Base-by-base conservation (phyloP, 1,140 invertebrate species). In the Magallana angulata region DNA sequence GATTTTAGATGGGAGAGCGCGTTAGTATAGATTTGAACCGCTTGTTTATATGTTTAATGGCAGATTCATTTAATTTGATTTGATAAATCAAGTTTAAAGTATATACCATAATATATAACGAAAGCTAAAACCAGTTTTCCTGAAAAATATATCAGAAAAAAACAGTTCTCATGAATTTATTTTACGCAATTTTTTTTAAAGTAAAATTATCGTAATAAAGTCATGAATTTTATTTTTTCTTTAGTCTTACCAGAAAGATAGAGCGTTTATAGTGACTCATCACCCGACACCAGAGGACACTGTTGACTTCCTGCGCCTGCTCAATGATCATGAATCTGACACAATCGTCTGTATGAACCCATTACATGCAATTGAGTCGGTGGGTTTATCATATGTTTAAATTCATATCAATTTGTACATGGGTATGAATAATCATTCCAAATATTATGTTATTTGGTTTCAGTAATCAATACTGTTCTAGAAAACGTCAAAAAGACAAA, bases 281-380 rank as follows among this genome's bases (percentile, higher is more conserved):
- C 48, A 71, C 12, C 68, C 30, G 36, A 8, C 68, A 30, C 5
- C 68, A 71, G 68, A 71, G 24, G 68, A 36, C 68, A 24, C 68
- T 71, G 68, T 71, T 4, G 68, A 71, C 68, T 71, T 71, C 9
- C 68, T 71, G 24, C 68, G 24, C 24, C 68, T 71, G 68, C 68
- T 71, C 30, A 36, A 30, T 71, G 68, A 71, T 30, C 68, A 71
- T 30, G 68, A 71, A 24, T 71, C 68, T 30, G 24, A 71, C 7
- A 71, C 24, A 30, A 30, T 71, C 18, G 36, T 71, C 68, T 71
- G 68, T 12, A 30, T 71, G 68, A 30, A 71, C 36, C 68, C 68
- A 12, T 71, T 71, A 30, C 8, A 24, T 71, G 68, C 30, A 71
- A 71, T 71, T 0, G 68, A 71, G 36, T 71, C 68, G 68, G 68